Evolutionary conservation across 2,797 vertebrate genomes (phyloP).

Genomic region (Scleropages formosus): DNA sequence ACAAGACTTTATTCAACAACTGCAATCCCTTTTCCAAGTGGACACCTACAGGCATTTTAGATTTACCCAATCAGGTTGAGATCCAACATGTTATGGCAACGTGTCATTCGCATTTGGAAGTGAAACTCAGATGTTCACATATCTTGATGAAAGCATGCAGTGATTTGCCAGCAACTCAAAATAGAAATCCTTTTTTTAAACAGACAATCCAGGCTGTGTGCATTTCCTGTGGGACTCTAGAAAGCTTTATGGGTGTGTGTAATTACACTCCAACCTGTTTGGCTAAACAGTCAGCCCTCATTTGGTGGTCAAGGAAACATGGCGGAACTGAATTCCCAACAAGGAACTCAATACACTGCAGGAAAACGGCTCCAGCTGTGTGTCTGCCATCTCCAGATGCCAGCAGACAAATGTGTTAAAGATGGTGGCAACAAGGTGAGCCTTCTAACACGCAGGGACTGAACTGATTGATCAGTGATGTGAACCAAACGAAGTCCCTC

Average conservation of each 20-base stretch:
- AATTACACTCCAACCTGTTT: background rate
- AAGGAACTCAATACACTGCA: background rate
- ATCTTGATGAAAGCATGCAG: background rate
- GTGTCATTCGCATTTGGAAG: too few relatives aligned
- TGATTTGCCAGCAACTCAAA: background rate
- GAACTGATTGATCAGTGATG: too few relatives aligned
- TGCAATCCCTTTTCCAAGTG: too few relatives aligned
- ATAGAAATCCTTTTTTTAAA: conserved; percentile 1
- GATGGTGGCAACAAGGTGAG: too few relatives aligned
- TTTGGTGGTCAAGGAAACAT: background rate
- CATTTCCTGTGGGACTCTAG: background rate
- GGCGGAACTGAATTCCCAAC: background rate
- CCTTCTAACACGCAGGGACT: too few relatives aligned
- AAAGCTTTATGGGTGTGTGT: conserved; percentile 18
- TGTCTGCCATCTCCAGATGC: background rate
- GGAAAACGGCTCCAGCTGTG: background rate
- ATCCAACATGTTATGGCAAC: too few relatives aligned
- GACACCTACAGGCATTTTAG: too few relatives aligned
- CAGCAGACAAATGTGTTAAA: background rate
- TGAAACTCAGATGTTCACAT: too few relatives aligned
- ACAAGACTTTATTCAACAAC: too few relatives aligned
- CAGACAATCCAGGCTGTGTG: background rate
- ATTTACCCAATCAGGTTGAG: too few relatives aligned
- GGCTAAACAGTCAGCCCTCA: background rate
- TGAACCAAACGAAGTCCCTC: too few relatives aligned